Base-by-base conservation (phyloP, 1,140 invertebrate species). In the Drosophila leontia region DNA sequence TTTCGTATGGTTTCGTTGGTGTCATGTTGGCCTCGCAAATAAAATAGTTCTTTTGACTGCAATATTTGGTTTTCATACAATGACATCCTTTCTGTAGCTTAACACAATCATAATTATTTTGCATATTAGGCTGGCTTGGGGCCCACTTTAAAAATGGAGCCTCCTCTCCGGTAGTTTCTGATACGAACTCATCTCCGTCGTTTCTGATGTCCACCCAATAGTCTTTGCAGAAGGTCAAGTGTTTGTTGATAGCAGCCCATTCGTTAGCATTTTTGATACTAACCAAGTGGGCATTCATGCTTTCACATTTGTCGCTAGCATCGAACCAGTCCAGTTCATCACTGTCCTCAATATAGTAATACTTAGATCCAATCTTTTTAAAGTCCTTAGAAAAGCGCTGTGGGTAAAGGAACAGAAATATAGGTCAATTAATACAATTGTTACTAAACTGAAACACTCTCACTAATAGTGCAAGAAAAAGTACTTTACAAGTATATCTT, bases 191-290 rank as follows among this genome's bases (percentile, higher is more conserved):
- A 23, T 13, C 34, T 4, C 15, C 13, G 2, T 6, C 0, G 37
- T 37, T 13, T 23, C 1, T 37, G 17, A 55, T 55, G 17, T 55
- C 51, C 13, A 55, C 34, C 51, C 51, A 55, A 37, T 55, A 55
- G 17, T 17, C 15, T 17, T 37, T 23, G 17, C 34, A 37, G 3
- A 0, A 3, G 7, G 3, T 23, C 34, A 55, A 37, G 3, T 55
- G 12, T 15, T 55, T 13, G 7, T 1, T 55, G 34, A 55, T 37
- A 4, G 17, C 34, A 4, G 9, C 7, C 51, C 51, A 55, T 9
- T 55, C 51, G 0, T 23, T 8, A 23, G 1, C 15, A 15, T 55
- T 37, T 15, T 55, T 0, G 7, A 55, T 55, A 19, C 34, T 55
- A 6, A 55, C 51, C 51, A 55, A 37, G 17, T 23, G 13, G 17